Base-by-base conservation (phyloP, 2,888 invertebrate genomes). In the Parnassius mnemosyne region DNA sequence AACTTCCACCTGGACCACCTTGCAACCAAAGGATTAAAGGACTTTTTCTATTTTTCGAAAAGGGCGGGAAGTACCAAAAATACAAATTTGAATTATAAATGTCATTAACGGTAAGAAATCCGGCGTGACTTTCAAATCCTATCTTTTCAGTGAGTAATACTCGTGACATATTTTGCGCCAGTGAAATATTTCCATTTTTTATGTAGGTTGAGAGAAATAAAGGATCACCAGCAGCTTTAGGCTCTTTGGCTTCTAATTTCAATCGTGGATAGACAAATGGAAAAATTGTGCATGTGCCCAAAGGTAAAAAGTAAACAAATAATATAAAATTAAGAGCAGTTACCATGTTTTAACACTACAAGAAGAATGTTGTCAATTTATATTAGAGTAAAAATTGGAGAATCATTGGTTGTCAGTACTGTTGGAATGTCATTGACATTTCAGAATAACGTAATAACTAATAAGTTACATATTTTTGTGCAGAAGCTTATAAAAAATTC, bases 41-140 rank as follows among this genome's bases (percentile, higher is more conserved):
- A 0, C 92, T 92, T 3, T 78, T 74, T 43, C 77, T 69, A 12
- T 78, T 74, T 51, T 83, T 81, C 9, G 78, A 82, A 71, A 88
- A 83, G 1, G 94, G 85, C 13, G 93, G 93, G 71, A 94, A 94
- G 72, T 93, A 94, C 94, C 94, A 94, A 80, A 94, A 94, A 78
- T 93, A 94, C 65, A 93, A 80, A 77, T 94, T 93, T 3, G 93
- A 93, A 62, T 92, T 83, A 69, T 82, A 90, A 3, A 79, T 81
- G 65, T 92, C 85, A 72, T 94, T 90, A 12, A 94, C 93, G 1
- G 94, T 94, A 57, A 95, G 85, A 71, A 93, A 94, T 3, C 94
- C 94, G 9, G 94, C 88, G 73, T 94, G 91, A 70, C 94, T 94
- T 57, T 73, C 75, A 43, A 93, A 81, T 13, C 88, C 85, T 16